A percentile compares a stretch with the other conserved stretches of the same genome.
phyloP scores from a whole-genome alignment of 2,888 invertebrate genomes.

The Torymus aiolomorphi region DNA sequence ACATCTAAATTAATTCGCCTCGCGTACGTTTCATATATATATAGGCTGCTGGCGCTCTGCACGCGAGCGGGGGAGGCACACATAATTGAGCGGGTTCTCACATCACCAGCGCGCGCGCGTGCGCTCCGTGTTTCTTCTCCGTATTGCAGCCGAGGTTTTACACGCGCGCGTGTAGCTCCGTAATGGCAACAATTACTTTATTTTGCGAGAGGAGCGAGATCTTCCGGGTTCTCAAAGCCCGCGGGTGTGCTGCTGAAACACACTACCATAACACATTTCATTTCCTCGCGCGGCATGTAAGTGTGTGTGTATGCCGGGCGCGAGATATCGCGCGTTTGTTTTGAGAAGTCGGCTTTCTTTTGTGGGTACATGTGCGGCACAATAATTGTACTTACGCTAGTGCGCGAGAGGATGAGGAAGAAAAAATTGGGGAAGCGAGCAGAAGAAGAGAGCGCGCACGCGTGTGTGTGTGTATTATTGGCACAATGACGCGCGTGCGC shows the following conservation, averaged over 20 bases:
- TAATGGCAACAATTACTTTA: constrained; percentile 53
- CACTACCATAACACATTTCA: constrained; percentile 18
- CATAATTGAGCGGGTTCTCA: constrained; percentile 75
- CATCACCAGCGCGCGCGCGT: constrained; percentile 61
- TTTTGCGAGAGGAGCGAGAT: constrained; percentile 54
- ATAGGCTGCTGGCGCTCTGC: constrained; percentile 57
- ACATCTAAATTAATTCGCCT: constrained; percentile 74
- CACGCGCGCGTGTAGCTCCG: constrained; percentile 52
- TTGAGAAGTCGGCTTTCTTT: constrained; percentile 31
- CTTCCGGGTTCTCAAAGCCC: constrained; percentile 51
- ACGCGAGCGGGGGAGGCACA: constrained; percentile 60
- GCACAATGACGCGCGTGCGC: constrained; percentile 38
- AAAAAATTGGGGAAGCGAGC: too few species aligned
- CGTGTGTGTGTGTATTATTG: not conserved
- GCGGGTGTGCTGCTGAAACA: not conserved
- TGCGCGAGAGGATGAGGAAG: too few species aligned
- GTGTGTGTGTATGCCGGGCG: not conserved
- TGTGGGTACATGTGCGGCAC: not conserved
- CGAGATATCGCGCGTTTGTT: constrained; percentile 25
- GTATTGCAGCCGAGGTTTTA: constrained; percentile 48
- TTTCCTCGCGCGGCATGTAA: constrained; percentile 31
- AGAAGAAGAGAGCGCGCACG: too few species aligned
- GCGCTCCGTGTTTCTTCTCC: constrained; percentile 21
- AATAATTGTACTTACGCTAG: too few species aligned
- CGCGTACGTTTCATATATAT: too few species aligned